Evolutionary conservation across 2,888 invertebrate genomes (phyloP).

Genomic region (Sicus ferrugineus): DNA sequence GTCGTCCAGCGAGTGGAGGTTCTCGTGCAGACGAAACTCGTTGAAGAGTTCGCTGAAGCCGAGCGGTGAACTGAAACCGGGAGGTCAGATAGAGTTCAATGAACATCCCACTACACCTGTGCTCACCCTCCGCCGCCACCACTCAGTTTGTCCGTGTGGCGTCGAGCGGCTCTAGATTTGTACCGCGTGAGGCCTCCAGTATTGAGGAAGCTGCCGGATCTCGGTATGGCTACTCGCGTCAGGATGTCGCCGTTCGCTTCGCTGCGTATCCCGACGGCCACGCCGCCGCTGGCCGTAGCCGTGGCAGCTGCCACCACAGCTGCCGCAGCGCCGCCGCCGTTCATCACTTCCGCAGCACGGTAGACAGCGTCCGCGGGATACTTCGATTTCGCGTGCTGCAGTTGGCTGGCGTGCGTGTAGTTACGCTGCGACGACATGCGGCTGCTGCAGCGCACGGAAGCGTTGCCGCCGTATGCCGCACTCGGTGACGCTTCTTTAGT

Average conservation of each 20-base stretch:
- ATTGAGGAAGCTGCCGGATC: constrained; percentile 85
- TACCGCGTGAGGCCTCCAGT: constrained; percentile 80
- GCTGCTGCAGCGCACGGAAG: constrained; percentile 30
- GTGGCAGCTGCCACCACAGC: constrained; percentile 36
- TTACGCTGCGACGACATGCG: constrained; percentile 29
- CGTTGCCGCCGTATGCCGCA: neutral
- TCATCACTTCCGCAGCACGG: constrained; percentile 40
- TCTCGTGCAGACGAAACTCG: constrained; percentile 87
- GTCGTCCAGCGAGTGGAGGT: constrained; percentile 86
- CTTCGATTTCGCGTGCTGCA: constrained; percentile 39
- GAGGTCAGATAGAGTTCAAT: constrained; percentile 48
- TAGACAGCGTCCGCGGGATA: constrained; percentile 40
- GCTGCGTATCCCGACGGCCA: constrained; percentile 47
- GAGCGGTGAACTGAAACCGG: constrained; percentile 73
- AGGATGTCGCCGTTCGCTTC: constrained; percentile 80
- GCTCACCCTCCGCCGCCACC: constrained; percentile 44
- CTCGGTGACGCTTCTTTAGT: neutral
- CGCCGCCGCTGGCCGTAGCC: constrained; percentile 42
- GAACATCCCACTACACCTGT: neutral
- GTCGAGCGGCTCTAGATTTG: constrained; percentile 69
- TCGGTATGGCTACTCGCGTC: constrained; percentile 85
- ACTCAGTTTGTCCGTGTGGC: constrained; percentile 61
- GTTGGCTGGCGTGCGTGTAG: constrained; percentile 19
- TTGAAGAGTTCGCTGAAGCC: constrained; percentile 88
- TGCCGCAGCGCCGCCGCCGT: constrained; percentile 32